Evolutionary conservation across 2,888 invertebrate species (phyloP).

Genomic region (Harpalus rubripes): DNA sequence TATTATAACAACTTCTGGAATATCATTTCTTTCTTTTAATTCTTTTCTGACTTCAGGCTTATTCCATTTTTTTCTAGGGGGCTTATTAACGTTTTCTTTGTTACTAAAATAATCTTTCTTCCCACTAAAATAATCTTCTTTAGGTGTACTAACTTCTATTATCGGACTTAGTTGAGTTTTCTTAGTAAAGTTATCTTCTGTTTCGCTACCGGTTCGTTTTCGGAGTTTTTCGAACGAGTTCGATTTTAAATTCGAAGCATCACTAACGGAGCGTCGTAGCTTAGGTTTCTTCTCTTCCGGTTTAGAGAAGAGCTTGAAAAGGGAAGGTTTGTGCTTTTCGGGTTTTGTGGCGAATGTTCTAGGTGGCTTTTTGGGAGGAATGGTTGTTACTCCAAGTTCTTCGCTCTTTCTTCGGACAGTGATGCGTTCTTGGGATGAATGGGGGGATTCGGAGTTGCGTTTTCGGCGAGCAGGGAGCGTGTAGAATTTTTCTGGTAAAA

Average conservation of each 20-base stretch:
- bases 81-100: conserved; percentile 55
- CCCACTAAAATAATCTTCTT: background rate
- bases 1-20: conserved; percentile 74
- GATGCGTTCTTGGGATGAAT: conserved; percentile 65
- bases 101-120: conserved; percentile 47
- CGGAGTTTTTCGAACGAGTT: conserved; percentile 77
- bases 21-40: conserved; percentile 73
- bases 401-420: conserved; percentile 78
- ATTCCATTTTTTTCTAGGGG: conserved; percentile 69
- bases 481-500: conserved; percentile 82
- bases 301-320: conserved; percentile 84
- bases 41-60: conserved; percentile 74
- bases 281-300: conserved; percentile 76
- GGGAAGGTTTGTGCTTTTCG: conserved; percentile 79
- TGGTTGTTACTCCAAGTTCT: conserved; percentile 77
- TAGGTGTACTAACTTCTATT: conserved; percentile 21
- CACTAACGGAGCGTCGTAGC: background rate
- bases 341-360: conserved; percentile 77
- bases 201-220: conserved; percentile 82
- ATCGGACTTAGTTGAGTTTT: conserved; percentile 16
- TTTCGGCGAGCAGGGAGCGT: conserved; percentile 84
- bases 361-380: conserved; percentile 75
- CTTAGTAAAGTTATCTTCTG: conserved; percentile 82
- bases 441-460: conserved; percentile 73
- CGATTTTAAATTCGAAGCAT: conserved; percentile 78